A percentile compares a stretch with the other conserved stretches of the same genome.
These are phyloP conservation scores for Corvus hawaiiensis DNA, from an alignment of 2,113 vertebrate genomes.

Conservation along the genomic window DNA sequence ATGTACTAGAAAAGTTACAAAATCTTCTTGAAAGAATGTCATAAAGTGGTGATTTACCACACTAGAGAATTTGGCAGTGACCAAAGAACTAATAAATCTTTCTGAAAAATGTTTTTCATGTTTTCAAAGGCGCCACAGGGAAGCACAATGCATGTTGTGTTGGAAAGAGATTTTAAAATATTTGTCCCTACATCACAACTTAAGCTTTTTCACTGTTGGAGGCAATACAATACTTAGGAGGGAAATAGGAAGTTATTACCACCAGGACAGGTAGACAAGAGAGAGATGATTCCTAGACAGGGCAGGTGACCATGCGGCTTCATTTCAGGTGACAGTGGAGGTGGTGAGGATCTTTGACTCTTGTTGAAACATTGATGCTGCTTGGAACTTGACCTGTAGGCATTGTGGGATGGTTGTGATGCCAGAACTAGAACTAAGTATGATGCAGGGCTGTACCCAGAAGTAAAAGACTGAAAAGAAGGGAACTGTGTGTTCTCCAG, in stretches of 20 bases:
- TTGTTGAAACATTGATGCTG: background rate
- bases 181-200: background rate
- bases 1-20: background rate
- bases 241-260: background rate
- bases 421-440: background rate
- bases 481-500: background rate
- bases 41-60: conserved; percentile 34
- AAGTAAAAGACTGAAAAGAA: background rate
- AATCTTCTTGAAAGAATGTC: conserved; percentile 16
- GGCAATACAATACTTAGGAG: background rate
- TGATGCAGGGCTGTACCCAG: background rate
- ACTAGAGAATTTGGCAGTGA: background rate
- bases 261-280: background rate
- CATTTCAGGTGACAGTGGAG: background rate
- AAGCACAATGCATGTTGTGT: background rate
- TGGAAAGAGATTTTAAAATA: background rate
- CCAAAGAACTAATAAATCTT: conserved; percentile 15
- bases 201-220: background rate
- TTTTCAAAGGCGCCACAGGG: background rate
- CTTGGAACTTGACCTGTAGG: background rate
- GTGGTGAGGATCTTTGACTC: background rate
- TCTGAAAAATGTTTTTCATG: background rate
- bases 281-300: background rate
- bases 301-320: background rate
- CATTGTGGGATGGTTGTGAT: background rate